phyloP scores from a whole-genome alignment of 1,140 invertebrate species.

The Varroa destructor region DNA sequence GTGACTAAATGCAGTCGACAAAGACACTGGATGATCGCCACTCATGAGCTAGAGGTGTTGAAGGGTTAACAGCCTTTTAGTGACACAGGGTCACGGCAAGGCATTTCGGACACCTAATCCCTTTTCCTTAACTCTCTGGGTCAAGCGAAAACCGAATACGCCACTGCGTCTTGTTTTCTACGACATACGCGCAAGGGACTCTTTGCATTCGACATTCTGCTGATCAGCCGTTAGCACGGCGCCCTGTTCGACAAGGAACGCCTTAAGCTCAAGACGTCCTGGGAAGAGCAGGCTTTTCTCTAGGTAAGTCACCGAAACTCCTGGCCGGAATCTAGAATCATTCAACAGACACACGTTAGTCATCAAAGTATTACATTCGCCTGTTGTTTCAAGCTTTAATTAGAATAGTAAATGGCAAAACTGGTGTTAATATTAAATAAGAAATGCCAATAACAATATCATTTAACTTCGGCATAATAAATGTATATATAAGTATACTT shows the following conservation, averaged over 20 bases:
- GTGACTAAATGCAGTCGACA: too few species aligned
- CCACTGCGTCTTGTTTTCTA: not conserved
- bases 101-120: too few species aligned
- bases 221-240: conserved; percentile 57
- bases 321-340: conserved; percentile 76
- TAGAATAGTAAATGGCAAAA: not conserved
- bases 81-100: too few species aligned
- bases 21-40: too few species aligned
- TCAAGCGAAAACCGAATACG: too few species aligned
- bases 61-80: too few species aligned
- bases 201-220: conserved; percentile 71
- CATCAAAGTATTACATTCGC: conserved; percentile 33
- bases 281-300: conserved; percentile 70
- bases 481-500: not conserved
- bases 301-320: conserved; percentile 68
- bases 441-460: conserved; percentile 29
- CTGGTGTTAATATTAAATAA: conserved; percentile 32
- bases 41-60: too few species aligned
- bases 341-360: conserved; percentile 43
- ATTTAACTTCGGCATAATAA: conserved; percentile 23
- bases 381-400: conserved; percentile 10
- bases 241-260: conserved; percentile 68
- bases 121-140: too few species aligned
- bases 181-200: conserved; percentile 33
- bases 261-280: conserved; percentile 60